These are phyloP conservation scores for Hippotragus niger DNA, from an alignment of 2,113 vertebrate species.

Conservation along the genomic window DNA sequence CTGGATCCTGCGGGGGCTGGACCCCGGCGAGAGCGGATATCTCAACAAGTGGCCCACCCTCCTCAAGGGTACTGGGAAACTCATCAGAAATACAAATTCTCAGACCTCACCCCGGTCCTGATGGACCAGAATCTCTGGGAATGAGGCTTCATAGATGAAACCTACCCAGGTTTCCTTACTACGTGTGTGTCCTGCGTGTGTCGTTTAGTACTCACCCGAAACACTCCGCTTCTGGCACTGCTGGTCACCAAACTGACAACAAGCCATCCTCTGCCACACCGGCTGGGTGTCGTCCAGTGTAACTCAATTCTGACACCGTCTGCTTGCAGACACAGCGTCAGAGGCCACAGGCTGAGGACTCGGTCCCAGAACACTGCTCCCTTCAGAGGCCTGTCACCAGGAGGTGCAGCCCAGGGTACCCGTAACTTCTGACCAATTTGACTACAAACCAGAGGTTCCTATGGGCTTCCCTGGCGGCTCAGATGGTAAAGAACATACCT, in stretches of 20 bases:
- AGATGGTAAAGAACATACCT: background rate
- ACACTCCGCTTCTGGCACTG: background rate
- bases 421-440: background rate
- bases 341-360: background rate
- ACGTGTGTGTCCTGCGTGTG: background rate
- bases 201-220: background rate
- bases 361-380: no score
- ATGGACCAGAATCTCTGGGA: background rate
- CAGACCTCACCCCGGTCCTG: background rate
- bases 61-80: background rate
- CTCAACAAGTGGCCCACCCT: background rate
- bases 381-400: background rate
- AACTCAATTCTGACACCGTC: background rate
- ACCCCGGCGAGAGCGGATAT: background rate
- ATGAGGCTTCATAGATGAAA: background rate
- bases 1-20: no score
- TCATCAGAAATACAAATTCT: background rate
- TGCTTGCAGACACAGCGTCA: background rate
- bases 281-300: background rate
- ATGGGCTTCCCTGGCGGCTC: background rate
- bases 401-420: no score
- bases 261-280: background rate
- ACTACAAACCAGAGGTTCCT: background rate
- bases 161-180: background rate
- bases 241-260: background rate